A percentile compares a stretch with the other conserved stretches of the same genome.
Evolutionary conservation across 1,140 invertebrate genomes (phyloP).

Genomic region (Zaprionus kolodkinae): DNA sequence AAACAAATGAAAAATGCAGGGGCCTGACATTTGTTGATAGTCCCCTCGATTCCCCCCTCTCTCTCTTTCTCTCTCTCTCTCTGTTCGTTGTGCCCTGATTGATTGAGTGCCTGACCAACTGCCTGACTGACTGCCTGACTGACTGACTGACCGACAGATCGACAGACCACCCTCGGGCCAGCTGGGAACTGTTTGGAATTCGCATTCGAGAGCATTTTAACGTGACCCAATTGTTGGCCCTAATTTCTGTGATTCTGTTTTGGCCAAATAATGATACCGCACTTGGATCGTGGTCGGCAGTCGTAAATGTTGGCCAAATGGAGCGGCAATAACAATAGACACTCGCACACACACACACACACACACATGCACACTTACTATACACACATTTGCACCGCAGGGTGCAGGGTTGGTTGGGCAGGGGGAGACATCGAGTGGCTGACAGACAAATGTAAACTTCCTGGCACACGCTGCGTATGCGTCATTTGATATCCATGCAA

Average conservation of each 20-base stretch:
- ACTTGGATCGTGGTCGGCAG: constrained; percentile 27
- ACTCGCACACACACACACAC: constrained; percentile 33
- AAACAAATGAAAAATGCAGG: constrained; percentile 41
- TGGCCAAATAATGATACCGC: constrained; percentile 60
- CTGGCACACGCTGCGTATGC: constrained; percentile 46
- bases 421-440: constrained; percentile 6
- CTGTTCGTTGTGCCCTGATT: constrained; percentile 49
- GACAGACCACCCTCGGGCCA: constrained; percentile 1
- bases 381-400: constrained; percentile 4
- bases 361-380: constrained; percentile 3
- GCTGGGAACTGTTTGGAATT: background rate
- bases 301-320: constrained; percentile 32
- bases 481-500: constrained; percentile 51
- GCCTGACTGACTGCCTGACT: constrained; percentile 30
- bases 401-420: background rate
- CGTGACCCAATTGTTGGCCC: constrained; percentile 51
- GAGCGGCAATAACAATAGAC: constrained; percentile 43
- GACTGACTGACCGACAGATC: constrained; percentile 24
- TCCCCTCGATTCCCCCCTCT: background rate
- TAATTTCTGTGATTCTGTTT: constrained; percentile 61
- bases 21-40: constrained; percentile 46
- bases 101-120: constrained; percentile 59
- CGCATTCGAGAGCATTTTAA: constrained; percentile 42
- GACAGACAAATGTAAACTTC: constrained; percentile 34
- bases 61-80: background rate